Percentiles rank a stretch among this genome's conserved stretches.
Evolutionary conservation across 2,113 vertebrate genomes (phyloP).

Genomic region (Dasyprocta punctata): DNA sequence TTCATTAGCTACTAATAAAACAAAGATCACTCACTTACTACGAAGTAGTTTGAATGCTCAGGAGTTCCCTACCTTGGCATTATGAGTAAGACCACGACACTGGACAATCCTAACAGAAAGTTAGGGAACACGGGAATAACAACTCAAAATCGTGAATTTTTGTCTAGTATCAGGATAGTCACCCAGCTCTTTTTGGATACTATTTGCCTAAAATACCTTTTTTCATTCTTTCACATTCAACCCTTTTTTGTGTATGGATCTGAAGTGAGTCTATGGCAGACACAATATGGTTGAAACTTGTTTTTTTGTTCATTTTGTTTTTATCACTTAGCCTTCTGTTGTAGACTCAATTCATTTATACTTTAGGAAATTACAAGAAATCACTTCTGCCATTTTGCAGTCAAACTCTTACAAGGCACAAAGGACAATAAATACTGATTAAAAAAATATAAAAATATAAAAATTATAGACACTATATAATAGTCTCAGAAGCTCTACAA

Average conservation of each 20-base stretch:
- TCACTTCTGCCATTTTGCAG: neutral
- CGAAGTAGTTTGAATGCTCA: neutral
- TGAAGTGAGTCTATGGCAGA: neutral
- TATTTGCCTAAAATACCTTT: neutral
- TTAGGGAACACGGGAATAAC: neutral
- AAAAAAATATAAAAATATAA: neutral
- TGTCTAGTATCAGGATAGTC: neutral
- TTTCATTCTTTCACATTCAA: neutral
- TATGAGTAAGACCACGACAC: neutral
- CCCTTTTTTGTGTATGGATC: neutral
- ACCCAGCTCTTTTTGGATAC: neutral
- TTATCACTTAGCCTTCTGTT: neutral
- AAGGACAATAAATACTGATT: neutral
- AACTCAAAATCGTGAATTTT: neutral
- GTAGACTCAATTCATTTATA: neutral
- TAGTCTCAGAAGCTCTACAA: neutral
- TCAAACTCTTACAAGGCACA: neutral
- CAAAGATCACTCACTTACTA: neutral
- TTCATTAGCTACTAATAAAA: neutral
- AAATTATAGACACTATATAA: neutral
- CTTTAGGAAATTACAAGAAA: neutral
- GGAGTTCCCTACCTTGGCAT: neutral
- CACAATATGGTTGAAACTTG: neutral
- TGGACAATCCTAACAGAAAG: neutral
- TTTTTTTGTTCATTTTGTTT: neutral